A percentile compares a stretch with the other conserved stretches of the same genome.
These are phyloP conservation scores for Notechis scutatus DNA, from an alignment of 2,113 vertebrate species.

Conservation along the genomic window DNA sequence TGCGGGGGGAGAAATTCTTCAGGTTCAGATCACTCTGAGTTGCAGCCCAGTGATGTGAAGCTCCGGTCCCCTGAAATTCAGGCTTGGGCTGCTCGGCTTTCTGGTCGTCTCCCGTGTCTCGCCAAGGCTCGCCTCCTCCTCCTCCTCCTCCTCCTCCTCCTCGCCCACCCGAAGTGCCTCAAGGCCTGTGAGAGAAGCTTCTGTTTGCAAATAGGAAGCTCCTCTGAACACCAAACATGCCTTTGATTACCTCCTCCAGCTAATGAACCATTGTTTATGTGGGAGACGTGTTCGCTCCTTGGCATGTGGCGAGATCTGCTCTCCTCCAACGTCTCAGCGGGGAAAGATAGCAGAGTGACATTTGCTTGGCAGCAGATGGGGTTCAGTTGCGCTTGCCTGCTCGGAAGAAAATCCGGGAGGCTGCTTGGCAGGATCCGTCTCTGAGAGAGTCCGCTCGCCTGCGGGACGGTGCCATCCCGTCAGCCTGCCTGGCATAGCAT, in stretches of 20 bases:
- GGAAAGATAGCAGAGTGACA: not conserved
- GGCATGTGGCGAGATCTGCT: not conserved
- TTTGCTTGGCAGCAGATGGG: not conserved
- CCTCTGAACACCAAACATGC: not conserved
- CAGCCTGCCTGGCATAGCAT: no score
- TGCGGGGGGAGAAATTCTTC: not conserved
- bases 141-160: not conserved
- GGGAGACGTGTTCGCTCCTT: not conserved
- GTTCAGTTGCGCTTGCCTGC: not conserved
- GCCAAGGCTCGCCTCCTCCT: not conserved
- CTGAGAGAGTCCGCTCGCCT: not conserved
- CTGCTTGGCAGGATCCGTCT: not conserved
- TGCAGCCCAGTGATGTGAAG: not conserved
- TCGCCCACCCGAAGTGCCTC: not conserved
- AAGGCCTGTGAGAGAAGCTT: not conserved
- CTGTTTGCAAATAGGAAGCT: not conserved
- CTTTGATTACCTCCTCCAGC: not conserved
- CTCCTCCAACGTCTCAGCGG: not conserved
- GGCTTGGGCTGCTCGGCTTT: not conserved
- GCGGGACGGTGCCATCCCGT: rapidly evolving
- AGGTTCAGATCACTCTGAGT: not conserved
- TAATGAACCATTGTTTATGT: not conserved
- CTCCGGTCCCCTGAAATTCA: not conserved
- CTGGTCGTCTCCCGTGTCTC: not conserved
- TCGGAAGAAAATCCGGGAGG: not conserved